These are phyloP conservation scores for Mohoua ochrocephala DNA, from an alignment of 2,113 vertebrate species.

Conservation along the genomic window DNA sequence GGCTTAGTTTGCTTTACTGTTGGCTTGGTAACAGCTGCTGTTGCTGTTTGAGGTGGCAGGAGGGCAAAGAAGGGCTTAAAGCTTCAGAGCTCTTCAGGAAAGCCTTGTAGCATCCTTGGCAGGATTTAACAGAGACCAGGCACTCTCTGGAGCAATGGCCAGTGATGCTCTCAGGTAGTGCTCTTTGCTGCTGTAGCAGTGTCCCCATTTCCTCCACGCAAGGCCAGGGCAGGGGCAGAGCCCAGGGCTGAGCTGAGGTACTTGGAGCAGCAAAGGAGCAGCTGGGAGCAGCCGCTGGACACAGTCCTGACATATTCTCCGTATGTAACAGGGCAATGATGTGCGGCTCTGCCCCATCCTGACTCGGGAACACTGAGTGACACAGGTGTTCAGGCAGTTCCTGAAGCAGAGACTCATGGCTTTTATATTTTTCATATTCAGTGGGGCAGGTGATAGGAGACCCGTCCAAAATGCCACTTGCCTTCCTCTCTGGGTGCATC, in stretches of 20 bases:
- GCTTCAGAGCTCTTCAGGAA: slow-evolving; percentile 21
- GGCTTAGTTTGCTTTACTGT: background rate
- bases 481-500: background rate
- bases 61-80: slow-evolving; percentile 50
- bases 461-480: background rate
- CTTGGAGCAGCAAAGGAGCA: background rate
- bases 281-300: background rate
- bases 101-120: background rate
- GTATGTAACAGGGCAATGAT: background rate
- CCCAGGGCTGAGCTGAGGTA: background rate
- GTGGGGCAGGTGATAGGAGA: background rate
- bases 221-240: background rate
- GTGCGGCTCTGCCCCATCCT: background rate
- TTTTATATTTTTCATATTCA: background rate
- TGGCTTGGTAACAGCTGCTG: slow-evolving; percentile 62
- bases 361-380: background rate
- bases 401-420: background rate
- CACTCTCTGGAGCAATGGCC: background rate
- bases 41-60: slow-evolving; percentile 23
- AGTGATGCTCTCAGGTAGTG: rapidly evolving
- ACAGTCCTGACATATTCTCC: background rate
- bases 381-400: background rate
- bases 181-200: background rate
- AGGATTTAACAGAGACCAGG: slow-evolving; percentile 13
- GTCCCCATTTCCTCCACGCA: background rate